Percentiles rank a stretch among this genome's conserved stretches.
Evolutionary conservation across 2,797 vertebrate species (phyloP).

Genomic region (Coranthus polyacanthus): DNA sequence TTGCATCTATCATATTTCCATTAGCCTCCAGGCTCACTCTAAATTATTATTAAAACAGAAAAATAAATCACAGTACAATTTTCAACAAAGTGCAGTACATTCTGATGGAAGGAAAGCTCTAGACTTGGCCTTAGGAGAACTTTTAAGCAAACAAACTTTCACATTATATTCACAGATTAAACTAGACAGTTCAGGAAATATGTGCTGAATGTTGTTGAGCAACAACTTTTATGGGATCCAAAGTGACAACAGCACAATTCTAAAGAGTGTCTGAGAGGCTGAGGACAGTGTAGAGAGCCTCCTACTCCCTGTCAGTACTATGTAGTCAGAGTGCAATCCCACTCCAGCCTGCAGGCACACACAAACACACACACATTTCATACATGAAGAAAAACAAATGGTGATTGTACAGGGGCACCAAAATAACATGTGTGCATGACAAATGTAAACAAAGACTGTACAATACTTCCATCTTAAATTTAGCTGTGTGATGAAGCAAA

Average conservation of each 20-base stretch:
- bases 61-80: background rate
- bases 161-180: conserved; percentile 36
- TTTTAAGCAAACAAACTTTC: conserved; percentile 39
- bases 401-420: background rate
- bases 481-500: background rate
- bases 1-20: conserved; percentile 10
- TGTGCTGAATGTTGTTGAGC: conserved; percentile 42
- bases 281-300: conserved; percentile 35
- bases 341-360: conserved; percentile 35
- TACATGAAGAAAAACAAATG: background rate
- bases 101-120: background rate
- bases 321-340: conserved; percentile 36
- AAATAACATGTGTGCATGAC: background rate
- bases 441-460: too few species aligned
- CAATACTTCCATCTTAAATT: background rate
- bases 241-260: conserved; percentile 50
- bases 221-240: conserved; percentile 41
- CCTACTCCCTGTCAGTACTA: conserved; percentile 55
- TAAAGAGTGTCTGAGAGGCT: conserved; percentile 42
- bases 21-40: background rate
- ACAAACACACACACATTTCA: conserved; percentile 4
- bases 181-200: conserved; percentile 43
- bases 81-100: background rate
- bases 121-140: conserved; percentile 14
- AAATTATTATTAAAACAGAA: background rate